Evolutionary conservation across 2,113 vertebrate genomes (phyloP).

Genomic region (Cheirogaleus medius): DNA sequence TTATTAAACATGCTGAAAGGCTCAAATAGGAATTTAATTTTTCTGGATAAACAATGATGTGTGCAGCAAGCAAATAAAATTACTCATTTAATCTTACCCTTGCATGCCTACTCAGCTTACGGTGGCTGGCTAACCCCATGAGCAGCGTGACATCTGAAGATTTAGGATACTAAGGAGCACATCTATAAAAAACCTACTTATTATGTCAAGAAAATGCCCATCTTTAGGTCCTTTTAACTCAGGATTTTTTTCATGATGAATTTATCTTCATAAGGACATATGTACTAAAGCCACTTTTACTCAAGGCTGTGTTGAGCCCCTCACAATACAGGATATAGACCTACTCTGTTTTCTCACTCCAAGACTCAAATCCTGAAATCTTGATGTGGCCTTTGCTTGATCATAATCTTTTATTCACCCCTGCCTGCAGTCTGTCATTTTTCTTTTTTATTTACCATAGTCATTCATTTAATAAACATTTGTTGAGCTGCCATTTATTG

Average conservation of each 20-base stretch:
- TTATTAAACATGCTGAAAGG: conserved; percentile 41
- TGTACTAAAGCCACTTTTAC: not conserved
- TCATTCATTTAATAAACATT: not conserved
- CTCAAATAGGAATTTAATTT: conserved; percentile 60
- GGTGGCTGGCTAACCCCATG: not conserved
- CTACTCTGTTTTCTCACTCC: not conserved
- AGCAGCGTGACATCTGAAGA: not conserved
- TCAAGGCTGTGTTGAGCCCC: not conserved
- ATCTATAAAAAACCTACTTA: conserved; percentile 16
- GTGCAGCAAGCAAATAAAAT: conserved; percentile 46
- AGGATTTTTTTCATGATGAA: not conserved
- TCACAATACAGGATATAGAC: not conserved
- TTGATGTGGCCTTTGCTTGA: not conserved
- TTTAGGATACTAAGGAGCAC: not conserved
- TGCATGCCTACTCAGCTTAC: not conserved
- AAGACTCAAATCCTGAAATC: not conserved
- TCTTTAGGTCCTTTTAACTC: not conserved
- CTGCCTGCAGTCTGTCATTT: not conserved
- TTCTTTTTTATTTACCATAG: not conserved
- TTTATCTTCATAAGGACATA: not conserved
- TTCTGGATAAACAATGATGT: conserved; percentile 51
- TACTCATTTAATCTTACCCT: conserved; percentile 54
- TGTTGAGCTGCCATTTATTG: not conserved
- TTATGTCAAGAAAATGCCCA: not conserved
- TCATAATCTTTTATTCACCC: not conserved